These are phyloP conservation scores for Pelecanoides urinatrix DNA, from an alignment of 2,113 vertebrate species.

Conservation along the genomic window DNA sequence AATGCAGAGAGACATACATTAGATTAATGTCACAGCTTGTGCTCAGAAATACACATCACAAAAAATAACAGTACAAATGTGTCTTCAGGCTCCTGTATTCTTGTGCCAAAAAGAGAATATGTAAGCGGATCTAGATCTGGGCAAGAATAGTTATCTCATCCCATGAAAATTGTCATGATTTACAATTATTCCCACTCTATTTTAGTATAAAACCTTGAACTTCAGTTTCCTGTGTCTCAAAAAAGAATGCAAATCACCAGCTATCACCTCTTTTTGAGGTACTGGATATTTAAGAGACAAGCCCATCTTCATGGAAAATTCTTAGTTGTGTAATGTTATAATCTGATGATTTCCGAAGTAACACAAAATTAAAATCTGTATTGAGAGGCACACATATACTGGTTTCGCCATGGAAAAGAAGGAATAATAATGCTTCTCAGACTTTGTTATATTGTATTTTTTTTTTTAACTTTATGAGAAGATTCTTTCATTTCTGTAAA, in stretches of 20 bases:
- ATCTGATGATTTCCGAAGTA: not conserved
- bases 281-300: not conserved
- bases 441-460: not conserved
- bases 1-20: slow-evolving; percentile 38
- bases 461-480: not conserved
- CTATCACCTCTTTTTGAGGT: not conserved
- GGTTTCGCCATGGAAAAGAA: not conserved
- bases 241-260: not conserved
- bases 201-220: not conserved
- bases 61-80: slow-evolving; percentile 20
- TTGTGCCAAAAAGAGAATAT: not conserved
- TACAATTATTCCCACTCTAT: not conserved
- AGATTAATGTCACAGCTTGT: slow-evolving; percentile 55
- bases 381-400: rapidly evolving
- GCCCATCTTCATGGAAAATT: not conserved
- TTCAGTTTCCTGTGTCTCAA: not conserved
- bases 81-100: not conserved
- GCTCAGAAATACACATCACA: slow-evolving; percentile 39
- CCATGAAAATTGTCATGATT: not conserved
- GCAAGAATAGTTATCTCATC: not conserved
- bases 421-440: not conserved
- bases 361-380: not conserved
- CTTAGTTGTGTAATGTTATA: not conserved
- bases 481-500: not conserved
- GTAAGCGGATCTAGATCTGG: not conserved